Percentiles rank a stretch among this genome's conserved stretches.
phyloP scores from a whole-genome alignment of 2,113 vertebrate species.

The Silurus asotus region DNA sequence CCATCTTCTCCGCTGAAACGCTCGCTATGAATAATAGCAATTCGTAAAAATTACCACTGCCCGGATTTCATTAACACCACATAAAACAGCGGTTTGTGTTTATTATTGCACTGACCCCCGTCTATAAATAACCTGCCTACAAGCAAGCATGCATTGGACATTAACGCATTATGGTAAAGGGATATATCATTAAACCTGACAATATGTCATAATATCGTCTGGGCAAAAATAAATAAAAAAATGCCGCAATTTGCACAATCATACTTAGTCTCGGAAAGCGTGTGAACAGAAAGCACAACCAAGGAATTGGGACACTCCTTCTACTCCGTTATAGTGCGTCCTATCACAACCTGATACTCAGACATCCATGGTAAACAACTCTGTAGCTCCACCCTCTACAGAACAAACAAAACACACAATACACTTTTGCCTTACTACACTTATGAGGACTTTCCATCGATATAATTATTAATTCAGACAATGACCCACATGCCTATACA shows the following conservation, averaged over 20 bases:
- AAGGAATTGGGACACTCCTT: slow-evolving; percentile 3
- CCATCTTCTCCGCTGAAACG: slow-evolving; percentile 83
- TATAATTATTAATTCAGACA: background rate
- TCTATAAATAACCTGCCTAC: slow-evolving; percentile 96
- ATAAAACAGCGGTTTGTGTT: slow-evolving; percentile 97
- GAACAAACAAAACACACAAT: slow-evolving; percentile 30
- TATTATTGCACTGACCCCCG: slow-evolving; percentile 94
- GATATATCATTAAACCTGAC: slow-evolving; percentile 97
- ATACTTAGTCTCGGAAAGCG: slow-evolving; percentile 72
- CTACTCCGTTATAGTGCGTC: background rate
- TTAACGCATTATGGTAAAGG: slow-evolving; percentile 89
- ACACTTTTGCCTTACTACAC: slow-evolving; percentile 11
- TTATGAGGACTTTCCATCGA: background rate
- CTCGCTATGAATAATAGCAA: slow-evolving; percentile 93
- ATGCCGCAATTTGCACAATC: slow-evolving; percentile 88
- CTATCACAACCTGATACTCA: slow-evolving; percentile 73
- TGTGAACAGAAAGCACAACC: slow-evolving; percentile 2
- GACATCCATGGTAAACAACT: slow-evolving; percentile 24
- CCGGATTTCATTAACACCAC: slow-evolving; percentile 98
- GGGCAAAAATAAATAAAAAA: slow-evolving; percentile 77
- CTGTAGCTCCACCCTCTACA: background rate
- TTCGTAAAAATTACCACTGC: slow-evolving; percentile 97
- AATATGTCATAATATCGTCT: slow-evolving; percentile 92
- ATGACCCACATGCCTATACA: too few species aligned
- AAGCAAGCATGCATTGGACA: slow-evolving; percentile 87